Evolutionary conservation across 2,797 vertebrate genomes (phyloP), one percentile per base, ranked within the genome.

Genomic region (Emys orbicularis): DNA sequence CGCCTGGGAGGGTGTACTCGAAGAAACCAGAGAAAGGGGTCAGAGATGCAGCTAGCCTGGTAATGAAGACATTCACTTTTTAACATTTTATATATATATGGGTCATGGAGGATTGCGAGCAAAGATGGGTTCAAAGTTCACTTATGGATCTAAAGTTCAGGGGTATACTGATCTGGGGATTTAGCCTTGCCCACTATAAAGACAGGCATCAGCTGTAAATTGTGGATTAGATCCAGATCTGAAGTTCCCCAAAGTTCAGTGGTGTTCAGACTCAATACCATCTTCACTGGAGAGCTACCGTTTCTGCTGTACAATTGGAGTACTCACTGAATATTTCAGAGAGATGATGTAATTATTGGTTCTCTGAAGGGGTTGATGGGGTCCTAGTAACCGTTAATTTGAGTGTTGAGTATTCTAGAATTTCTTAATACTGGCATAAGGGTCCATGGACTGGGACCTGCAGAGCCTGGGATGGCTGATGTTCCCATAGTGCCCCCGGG

Each of bases 321-420:
- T 1, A 0, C 76, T 96, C 29, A 12, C 13, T 49, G 8, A 77
- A 6, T 72, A 37, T 94, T 96, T 92, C 31, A 81, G 44, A 49
- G 44, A 4, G 12, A 49, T 29, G 13, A 8, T 77, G 44, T 44
- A 47, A 31, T 77, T 77, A 31, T 47, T 49, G 44, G 25, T 18
- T 77, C 44, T 49, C 13, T 29, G 68, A 41, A 12, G 10, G 12
- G 12, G 44, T 8, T 47, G 11, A 44, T 15, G 9, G 27, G n/a
- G 8, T 91, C 53, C 68, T 82, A 61, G 18, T 18, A 92, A 57
- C 12, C 1, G 1, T 81, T 16, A 3, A 84, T 19, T 87, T 41
- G 27, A 90, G 81, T 91, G 83, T 61, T 59, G 93, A 84, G 44
- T 13, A 18, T 12, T 81, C 59, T 94, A 18, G 49, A n/a, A 7